These are phyloP conservation scores for Saturnia japonica DNA, from an alignment of 2,888 invertebrate genomes.

Conservation along the genomic window DNA sequence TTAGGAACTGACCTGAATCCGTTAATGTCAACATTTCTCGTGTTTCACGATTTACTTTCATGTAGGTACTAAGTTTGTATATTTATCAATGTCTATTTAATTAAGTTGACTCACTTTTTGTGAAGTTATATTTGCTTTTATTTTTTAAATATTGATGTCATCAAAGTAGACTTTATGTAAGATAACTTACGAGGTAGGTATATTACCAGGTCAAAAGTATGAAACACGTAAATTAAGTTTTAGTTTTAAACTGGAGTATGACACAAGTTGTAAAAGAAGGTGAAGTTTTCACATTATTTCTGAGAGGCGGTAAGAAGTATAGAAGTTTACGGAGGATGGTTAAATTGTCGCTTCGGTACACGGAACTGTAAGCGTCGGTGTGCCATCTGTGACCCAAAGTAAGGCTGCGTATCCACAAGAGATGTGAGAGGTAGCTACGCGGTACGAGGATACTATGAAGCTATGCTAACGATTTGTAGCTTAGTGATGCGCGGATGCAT, in stretches of 20 bases:
- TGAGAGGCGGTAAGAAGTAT: slow-evolving; percentile 55
- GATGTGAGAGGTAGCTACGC: too few relatives aligned
- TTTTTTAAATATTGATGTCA: background rate
- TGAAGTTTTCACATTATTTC: slow-evolving; percentile 67
- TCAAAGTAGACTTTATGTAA: background rate
- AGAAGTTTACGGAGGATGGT: slow-evolving; percentile 55
- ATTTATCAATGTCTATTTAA: slow-evolving; percentile 8
- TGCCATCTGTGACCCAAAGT: slow-evolving; percentile 54
- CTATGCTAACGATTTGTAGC: too few relatives aligned
- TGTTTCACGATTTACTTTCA: slow-evolving; percentile 38
- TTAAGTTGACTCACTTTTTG: background rate
- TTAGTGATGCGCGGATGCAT: too few relatives aligned
- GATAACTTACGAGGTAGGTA: background rate
- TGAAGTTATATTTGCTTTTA: background rate
- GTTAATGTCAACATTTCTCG: slow-evolving; percentile 49
- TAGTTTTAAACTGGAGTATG: slow-evolving; percentile 46
- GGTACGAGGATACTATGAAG: too few relatives aligned
- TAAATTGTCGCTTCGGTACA: slow-evolving; percentile 59
- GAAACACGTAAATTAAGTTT: slow-evolving; percentile 43
- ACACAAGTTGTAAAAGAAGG: slow-evolving; percentile 52
- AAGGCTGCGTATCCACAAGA: too few relatives aligned
- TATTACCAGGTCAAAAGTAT: background rate
- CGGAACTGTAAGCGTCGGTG: slow-evolving; percentile 44
- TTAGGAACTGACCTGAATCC: slow-evolving; percentile 58
- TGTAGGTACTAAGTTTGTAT: slow-evolving; percentile 37